Conservation (phyloP, 2,113 vertebrate genomes). For the Poeciliopsis retropinna region DNA sequence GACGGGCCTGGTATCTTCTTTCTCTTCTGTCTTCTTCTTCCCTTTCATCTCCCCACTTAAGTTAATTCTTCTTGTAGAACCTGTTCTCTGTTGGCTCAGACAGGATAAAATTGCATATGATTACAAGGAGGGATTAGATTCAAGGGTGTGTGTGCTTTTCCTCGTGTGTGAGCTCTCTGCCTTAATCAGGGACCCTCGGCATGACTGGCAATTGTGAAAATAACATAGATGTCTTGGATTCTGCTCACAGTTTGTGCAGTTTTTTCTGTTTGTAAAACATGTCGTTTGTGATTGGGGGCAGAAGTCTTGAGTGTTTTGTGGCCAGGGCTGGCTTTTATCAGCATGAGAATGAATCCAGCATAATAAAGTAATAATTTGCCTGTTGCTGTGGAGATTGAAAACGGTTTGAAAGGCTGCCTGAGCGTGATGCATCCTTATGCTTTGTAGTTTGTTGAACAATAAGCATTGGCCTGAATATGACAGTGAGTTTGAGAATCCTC, state of each 20-base stretch:
- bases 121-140: conserved; percentile 44
- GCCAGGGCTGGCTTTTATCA: conserved; percentile 29
- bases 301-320: conserved; percentile 45
- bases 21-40: conserved; percentile 26
- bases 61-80: conserved; percentile 57
- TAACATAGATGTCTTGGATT: conserved; percentile 21
- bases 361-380: conserved; percentile 44
- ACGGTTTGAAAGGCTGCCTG: conserved; percentile 46
- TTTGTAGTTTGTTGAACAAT: conserved; percentile 63
- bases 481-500: conserved; percentile 39
- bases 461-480: conserved; percentile 64
- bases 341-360: conserved; percentile 37
- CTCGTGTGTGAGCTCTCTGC: conserved; percentile 19
- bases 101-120: conserved; percentile 55
- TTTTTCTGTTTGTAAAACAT: conserved; percentile 43
- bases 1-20: conserved; percentile 23
- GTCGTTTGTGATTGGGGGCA: conserved; percentile 26
- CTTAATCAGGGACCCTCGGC: conserved; percentile 28
- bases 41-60: conserved; percentile 48
- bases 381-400: conserved; percentile 37
- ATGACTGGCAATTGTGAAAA: conserved; percentile 34
- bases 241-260: conserved; percentile 15
- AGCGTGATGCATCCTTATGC: conserved; percentile 51
- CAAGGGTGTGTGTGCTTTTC: conserved; percentile 4
- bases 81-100: conserved; percentile 49